phyloP scores from a whole-genome alignment of 2,797 vertebrate species.

The Cercopithecus diana region DNA sequence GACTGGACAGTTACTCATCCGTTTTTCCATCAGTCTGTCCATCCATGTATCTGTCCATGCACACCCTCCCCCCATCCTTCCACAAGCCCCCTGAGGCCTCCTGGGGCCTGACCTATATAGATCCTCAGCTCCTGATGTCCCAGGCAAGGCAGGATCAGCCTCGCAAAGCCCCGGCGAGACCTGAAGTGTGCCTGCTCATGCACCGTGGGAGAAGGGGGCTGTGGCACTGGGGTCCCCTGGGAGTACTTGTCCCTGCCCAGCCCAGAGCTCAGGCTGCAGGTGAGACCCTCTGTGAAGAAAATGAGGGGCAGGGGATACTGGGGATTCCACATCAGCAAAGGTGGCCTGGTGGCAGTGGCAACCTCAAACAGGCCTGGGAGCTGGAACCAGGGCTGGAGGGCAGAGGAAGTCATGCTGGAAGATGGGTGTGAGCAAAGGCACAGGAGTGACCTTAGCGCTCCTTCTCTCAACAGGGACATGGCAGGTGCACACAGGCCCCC shows the following conservation, averaged over 20 bases:
- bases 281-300: not conserved
- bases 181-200: not conserved
- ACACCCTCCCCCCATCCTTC: not conserved
- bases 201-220: rapidly evolving
- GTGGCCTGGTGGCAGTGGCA: not conserved
- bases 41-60: not conserved
- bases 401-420: not conserved
- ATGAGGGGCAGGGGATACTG: rapidly evolving
- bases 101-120: not conserved
- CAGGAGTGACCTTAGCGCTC: rapidly evolving
- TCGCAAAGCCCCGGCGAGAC: not conserved
- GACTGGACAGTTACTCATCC: not conserved
- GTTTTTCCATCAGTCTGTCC: no score
- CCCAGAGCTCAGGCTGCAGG: not conserved
- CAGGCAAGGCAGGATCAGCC: not conserved
- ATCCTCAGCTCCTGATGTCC: not conserved
- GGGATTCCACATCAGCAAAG: not conserved
- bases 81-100: not conserved
- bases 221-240: rapidly evolving
- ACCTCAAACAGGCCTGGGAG: not conserved
- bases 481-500: rapidly evolving
- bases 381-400: not conserved
- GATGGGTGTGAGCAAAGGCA: not conserved
- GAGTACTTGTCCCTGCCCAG: not conserved
- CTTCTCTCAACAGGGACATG: not conserved